These are phyloP conservation scores for Loripinus fragilis DNA, from an alignment of 2,888 invertebrate genomes.

Conservation along the genomic window DNA sequence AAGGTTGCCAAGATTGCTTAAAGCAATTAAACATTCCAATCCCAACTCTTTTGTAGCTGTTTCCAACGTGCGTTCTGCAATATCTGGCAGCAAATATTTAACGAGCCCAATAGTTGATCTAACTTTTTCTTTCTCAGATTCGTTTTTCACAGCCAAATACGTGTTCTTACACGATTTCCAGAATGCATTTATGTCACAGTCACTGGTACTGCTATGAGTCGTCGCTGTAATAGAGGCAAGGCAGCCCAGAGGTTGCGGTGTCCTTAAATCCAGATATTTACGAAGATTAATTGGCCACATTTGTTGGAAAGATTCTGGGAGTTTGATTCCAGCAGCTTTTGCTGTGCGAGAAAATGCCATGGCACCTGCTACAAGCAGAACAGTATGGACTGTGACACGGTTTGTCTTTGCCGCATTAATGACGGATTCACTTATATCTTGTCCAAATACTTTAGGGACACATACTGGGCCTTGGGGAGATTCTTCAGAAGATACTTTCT, in stretches of 20 bases:
- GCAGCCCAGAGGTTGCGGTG: neutral
- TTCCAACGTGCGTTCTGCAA: neutral
- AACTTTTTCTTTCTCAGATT: neutral
- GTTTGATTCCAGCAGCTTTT: neutral
- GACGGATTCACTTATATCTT: too few species aligned
- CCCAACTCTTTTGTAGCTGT: neutral
- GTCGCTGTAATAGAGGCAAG: neutral
- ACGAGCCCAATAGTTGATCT: neutral
- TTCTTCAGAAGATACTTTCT: neutral
- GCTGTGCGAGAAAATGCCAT: neutral
- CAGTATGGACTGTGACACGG: neutral
- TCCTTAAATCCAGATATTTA: neutral
- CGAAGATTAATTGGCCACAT: neutral
- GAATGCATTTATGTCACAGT: neutral
- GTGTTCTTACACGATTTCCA: neutral
- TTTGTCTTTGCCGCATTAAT: neutral
- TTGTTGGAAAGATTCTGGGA: neutral
- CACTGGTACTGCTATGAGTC: neutral
- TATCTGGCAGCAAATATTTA: too few species aligned
- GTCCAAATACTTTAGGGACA: neutral
- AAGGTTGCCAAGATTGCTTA: too few species aligned
- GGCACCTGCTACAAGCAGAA: neutral
- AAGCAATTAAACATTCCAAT: neutral
- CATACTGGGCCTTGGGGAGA: neutral
- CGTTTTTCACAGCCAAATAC: neutral